These are phyloP conservation scores for Stictonetta naevosa DNA, from an alignment of 2,113 vertebrate species.

Conservation along the genomic window DNA sequence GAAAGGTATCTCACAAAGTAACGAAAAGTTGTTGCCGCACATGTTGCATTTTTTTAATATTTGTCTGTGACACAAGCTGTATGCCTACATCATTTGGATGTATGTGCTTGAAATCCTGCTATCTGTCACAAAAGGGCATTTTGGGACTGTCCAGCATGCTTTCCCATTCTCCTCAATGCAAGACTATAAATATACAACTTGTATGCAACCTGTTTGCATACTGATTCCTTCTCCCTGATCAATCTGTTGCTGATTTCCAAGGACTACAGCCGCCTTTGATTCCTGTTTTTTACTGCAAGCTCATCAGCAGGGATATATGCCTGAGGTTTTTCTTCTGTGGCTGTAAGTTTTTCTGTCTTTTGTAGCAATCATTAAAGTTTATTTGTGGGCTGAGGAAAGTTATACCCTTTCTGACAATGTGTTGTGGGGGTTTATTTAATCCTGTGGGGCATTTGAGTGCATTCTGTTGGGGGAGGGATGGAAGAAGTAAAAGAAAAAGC, in stretches of 20 bases:
- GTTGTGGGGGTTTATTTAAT: slow-evolving; percentile 43
- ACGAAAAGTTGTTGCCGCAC: slow-evolving; percentile 1
- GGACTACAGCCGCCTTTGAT: neutral
- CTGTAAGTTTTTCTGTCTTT: neutral
- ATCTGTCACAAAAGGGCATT: slow-evolving; percentile 18
- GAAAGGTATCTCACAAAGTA: neutral
- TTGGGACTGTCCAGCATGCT: neutral
- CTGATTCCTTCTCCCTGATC: neutral
- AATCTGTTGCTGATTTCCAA: neutral
- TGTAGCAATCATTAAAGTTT: slow-evolving; percentile 13
- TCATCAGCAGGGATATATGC: neutral
- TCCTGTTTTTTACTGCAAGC: neutral
- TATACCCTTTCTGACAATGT: neutral
- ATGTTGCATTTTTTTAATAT: neutral
- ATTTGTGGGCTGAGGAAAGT: slow-evolving; percentile 28
- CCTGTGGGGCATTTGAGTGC: slow-evolving; percentile 49
- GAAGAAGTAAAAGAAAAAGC: slow-evolving; percentile 31
- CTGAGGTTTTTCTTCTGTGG: neutral
- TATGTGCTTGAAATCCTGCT: neutral
- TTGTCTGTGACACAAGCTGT: neutral
- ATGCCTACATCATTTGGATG: neutral
- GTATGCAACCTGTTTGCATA: neutral
- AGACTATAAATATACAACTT: neutral
- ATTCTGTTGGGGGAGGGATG: slow-evolving; percentile 11
- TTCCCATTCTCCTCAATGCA: neutral